phyloP scores from a whole-genome alignment of 2,797 vertebrate species.

The Leucoraja ocellata region DNA sequence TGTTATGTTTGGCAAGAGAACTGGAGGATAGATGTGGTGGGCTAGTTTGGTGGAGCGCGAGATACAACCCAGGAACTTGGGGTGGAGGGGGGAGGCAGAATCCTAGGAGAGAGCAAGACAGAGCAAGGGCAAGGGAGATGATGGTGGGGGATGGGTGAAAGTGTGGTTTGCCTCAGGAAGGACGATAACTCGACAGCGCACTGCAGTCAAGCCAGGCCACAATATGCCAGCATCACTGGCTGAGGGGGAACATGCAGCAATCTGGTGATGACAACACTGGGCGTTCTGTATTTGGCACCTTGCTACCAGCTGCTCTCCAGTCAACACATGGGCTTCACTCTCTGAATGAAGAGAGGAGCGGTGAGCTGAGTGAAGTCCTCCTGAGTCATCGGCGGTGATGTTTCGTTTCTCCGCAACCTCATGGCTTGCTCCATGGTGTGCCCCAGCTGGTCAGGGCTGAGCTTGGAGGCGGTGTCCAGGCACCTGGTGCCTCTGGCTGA shows the following conservation, averaged over 20 bases:
- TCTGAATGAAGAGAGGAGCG: constrained; percentile 72
- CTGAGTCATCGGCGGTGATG: constrained; percentile 65
- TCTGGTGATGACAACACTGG: neutral
- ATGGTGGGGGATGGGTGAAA: neutral
- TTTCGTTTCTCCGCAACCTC: constrained; percentile 48
- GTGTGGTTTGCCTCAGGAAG: neutral
- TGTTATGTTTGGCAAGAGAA: neutral
- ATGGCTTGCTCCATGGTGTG: constrained; percentile 69
- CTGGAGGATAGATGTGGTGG: neutral
- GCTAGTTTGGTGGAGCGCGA: neutral
- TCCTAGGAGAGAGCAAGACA: neutral
- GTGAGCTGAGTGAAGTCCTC: constrained; percentile 83
- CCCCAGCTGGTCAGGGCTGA: constrained; percentile 73
- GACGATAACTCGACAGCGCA: neutral
- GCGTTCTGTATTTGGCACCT: neutral
- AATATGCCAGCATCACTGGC: neutral
- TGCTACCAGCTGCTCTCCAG: neutral
- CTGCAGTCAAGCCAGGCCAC: constrained; percentile 26
- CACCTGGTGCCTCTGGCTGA: constrained; percentile 56
- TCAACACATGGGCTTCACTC: constrained; percentile 74
- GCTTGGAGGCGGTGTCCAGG: constrained; percentile 80
- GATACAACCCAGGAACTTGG: too few species aligned
- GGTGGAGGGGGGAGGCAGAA: neutral
- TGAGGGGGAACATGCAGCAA: constrained; percentile 24
- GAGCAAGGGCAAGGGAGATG: neutral